Evolutionary conservation across 1,140 invertebrate species (phyloP).

Genomic region (Ceratina calcarata): DNA sequence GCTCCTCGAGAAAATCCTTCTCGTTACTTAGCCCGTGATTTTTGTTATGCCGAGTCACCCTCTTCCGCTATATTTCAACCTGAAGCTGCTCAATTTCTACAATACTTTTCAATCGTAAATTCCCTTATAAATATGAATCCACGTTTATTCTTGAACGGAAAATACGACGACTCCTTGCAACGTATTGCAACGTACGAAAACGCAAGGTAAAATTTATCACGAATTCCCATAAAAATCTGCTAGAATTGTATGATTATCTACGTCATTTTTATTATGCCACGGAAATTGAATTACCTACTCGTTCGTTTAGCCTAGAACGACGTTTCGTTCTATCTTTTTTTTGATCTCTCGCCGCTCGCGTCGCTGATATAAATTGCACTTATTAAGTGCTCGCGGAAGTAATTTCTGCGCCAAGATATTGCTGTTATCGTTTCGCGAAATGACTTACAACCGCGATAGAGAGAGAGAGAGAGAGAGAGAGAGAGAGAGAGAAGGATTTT

Average conservation of each 20-base stretch:
- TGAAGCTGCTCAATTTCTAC: too few species aligned
- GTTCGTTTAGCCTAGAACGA: slow-evolving; percentile 10
- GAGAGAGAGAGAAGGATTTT: neutral
- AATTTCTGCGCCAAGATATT: slow-evolving; percentile 22
- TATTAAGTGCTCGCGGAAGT: slow-evolving; percentile 23
- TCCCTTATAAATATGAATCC: too few species aligned
- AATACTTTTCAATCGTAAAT: too few species aligned
- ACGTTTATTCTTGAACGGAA: too few species aligned
- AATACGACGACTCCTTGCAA: too few species aligned
- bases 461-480: neutral
- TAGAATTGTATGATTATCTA: slow-evolving; percentile 23
- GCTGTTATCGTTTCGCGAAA: neutral
- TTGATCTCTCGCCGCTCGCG: neutral
- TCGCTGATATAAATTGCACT: slow-evolving; percentile 42
- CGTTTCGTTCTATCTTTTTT: neutral
- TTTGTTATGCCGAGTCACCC: neutral
- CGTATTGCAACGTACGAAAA: too few species aligned
- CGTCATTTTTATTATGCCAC: slow-evolving; percentile 24
- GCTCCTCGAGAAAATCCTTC: slow-evolving; percentile 21
- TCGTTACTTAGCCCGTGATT: neutral
- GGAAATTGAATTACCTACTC: slow-evolving; percentile 34
- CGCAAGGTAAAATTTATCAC: too few species aligned
- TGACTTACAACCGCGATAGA: neutral
- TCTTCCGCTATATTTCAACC: neutral
- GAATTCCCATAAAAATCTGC: too few species aligned